Base-by-base conservation (phyloP, 53 echinoderm and acorn worm species). In the Paracentrotus lividus region DNA sequence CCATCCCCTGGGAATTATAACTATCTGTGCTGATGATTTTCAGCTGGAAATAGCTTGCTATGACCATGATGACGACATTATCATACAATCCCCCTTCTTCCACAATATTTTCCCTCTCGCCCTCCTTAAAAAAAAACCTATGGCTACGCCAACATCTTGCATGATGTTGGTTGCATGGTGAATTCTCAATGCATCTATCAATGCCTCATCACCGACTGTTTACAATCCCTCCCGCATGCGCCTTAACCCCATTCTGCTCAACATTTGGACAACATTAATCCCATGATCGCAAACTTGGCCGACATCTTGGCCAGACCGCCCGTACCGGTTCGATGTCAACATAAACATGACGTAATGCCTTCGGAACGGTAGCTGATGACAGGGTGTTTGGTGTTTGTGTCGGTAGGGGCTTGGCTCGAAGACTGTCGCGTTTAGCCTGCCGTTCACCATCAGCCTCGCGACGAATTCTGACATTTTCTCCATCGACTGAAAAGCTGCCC, bases 231-330 rank as follows among this genome's bases (percentile, higher is more conserved):
- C 72, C 72, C 72, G 40, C 40, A 40, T 40, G 40, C 72, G 72
- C 72, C 72, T 72, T 36, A 72, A 32, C 72, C 72, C 12, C 72
- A 40, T 72, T 72, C 72, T 72, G 38, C 72, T 72, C 72, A 72
- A 72, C 72, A 72, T 72, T 72, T 72, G 72, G 72, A 72, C 72
- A 72, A 72, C 72, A 72, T 72, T 72, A 72, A 72, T 72, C 72
- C 72, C 72, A 6, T 20, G 5, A 72, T 72, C 36, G 72, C 72
- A 72, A 72, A 72, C 72, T 32, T 72, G 72, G 72, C 72, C 72
- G 72, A 72, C 36, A 38, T 72, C 72, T 36, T 72, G 16, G 72
- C n/a, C 40, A 72, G 72, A 72, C 72, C 72, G 72, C 72, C 72
- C 72, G 72, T 40, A 36, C 72, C 72, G 72, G 18, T 72, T 72